Conservation (phyloP, 2,888 invertebrate genomes). For the Tridacna gigas region DNA sequence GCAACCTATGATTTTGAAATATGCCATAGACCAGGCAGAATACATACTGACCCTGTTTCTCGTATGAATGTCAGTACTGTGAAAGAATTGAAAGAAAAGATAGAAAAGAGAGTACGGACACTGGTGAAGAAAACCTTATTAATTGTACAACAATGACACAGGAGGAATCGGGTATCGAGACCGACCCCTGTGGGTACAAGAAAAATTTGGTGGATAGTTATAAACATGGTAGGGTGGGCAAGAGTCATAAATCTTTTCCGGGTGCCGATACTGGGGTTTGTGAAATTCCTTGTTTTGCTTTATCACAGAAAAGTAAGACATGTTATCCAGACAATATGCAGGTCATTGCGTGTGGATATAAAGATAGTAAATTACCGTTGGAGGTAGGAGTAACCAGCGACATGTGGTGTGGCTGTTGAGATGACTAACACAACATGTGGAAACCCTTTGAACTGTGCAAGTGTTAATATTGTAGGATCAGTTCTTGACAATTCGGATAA, state of each 20-base stretch:
- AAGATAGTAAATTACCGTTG: background rate
- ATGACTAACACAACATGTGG: background rate
- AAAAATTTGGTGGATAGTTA: background rate
- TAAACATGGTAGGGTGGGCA: background rate
- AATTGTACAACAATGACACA: conserved; percentile 35
- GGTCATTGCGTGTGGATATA: background rate
- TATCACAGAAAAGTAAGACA: background rate
- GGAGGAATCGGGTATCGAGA: conserved; percentile 15
- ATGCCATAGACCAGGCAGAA: conserved; percentile 37
- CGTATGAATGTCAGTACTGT: conserved; percentile 45
- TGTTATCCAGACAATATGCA: background rate
- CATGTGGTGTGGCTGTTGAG: background rate
- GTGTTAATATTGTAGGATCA: background rate
- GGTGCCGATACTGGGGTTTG: background rate
- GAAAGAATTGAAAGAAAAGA: conserved; percentile 12
- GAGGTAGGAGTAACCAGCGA: background rate
- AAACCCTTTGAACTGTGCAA: background rate
- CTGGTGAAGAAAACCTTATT: background rate
- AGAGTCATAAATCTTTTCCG: background rate
- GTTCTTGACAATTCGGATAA: conserved; percentile 27
- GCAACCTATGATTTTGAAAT: conserved; percentile 45
- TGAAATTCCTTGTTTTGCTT: background rate
- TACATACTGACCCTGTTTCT: conserved; percentile 41
- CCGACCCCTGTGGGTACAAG: background rate
- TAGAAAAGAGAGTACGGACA: background rate